Conservation (phyloP, 2,888 invertebrate species). For the Rhopalosiphum nymphaeae region DNA sequence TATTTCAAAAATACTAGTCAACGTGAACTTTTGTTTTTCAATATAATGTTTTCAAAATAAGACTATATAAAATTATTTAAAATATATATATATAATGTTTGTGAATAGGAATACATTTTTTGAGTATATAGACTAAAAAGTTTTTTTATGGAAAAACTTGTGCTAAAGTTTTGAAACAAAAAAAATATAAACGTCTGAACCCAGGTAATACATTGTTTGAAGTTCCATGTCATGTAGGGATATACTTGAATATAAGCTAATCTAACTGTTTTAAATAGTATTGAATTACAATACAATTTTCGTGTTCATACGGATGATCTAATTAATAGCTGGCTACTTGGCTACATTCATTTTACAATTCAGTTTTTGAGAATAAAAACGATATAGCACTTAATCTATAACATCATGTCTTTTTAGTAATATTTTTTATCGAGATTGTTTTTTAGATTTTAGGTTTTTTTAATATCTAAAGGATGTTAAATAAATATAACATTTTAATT, state of each 20-base stretch:
- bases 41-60: neutral
- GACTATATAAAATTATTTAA: neutral
- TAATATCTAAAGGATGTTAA: neutral
- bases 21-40: neutral
- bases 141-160: slow-evolving; percentile 17
- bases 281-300: neutral
- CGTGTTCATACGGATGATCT: neutral
- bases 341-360: neutral
- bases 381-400: neutral
- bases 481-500: neutral
- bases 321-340: neutral
- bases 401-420: neutral
- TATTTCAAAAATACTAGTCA: neutral
- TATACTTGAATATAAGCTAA: neutral
- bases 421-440: neutral
- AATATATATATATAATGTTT: neutral
- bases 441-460: neutral
- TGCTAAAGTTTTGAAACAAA: neutral
- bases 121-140: neutral
- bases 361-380: neutral
- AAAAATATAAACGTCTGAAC: neutral
- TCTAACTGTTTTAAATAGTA: neutral
- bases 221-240: neutral
- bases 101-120: neutral
- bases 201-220: neutral